phyloP scores from a whole-genome alignment of 2,113 vertebrate species.

The Rutilus rutilus region DNA sequence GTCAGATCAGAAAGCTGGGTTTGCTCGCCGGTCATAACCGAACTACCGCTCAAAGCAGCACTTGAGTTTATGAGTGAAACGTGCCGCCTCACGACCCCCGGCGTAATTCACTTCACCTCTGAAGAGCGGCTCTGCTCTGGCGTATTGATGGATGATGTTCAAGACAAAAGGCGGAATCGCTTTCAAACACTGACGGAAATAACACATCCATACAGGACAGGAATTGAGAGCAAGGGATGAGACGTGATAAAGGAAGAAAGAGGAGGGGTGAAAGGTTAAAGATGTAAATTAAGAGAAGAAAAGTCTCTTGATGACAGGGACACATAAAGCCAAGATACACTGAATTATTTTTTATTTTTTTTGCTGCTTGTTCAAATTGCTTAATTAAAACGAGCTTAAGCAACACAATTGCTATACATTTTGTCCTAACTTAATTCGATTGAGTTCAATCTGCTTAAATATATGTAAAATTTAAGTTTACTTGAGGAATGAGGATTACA shows the following conservation, averaged over 20 bases:
- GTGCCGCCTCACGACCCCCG: neutral
- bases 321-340: neutral
- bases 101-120: neutral
- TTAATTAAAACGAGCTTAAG: too few relatives aligned
- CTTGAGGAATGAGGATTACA: too few relatives aligned
- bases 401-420: too few relatives aligned
- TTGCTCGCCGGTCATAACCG: neutral
- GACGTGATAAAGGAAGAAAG: conserved; percentile 50
- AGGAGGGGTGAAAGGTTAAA: conserved; percentile 52
- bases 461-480: too few relatives aligned
- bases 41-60: too few relatives aligned
- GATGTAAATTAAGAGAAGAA: conserved; percentile 44
- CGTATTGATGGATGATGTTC: neutral
- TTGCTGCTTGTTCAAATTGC: too few relatives aligned
- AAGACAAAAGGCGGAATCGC: conserved; percentile 62
- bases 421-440: too few relatives aligned
- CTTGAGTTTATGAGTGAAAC: conserved; percentile 15
- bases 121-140: neutral
- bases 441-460: too few relatives aligned
- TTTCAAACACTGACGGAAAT: conserved; percentile 61
- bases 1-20: conserved; percentile 24
- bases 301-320: conserved; percentile 33
- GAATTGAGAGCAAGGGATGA: conserved; percentile 62
- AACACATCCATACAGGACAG: conserved; percentile 52
- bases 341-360: too few relatives aligned